These are phyloP conservation scores for Cercopithecus hamlyni DNA, from an alignment of 2,797 vertebrate species.

Conservation along the genomic window DNA sequence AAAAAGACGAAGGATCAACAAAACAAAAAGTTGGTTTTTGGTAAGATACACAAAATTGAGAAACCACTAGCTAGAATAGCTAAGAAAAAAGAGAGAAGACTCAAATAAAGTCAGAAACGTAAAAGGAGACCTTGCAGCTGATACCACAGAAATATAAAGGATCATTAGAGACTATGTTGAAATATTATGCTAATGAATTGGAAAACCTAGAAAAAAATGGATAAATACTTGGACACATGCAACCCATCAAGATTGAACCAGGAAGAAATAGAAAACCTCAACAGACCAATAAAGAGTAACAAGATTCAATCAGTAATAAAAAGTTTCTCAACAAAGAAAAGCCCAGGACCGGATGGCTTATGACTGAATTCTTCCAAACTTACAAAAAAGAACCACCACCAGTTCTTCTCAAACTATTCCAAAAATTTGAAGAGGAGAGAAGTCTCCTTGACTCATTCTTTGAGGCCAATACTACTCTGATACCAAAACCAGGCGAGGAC, in stretches of 20 bases:
- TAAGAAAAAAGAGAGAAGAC: background rate
- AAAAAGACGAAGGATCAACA: background rate
- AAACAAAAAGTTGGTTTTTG: background rate
- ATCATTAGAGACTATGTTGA: background rate
- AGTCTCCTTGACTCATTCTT: background rate
- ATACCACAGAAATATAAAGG: background rate
- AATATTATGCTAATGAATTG: background rate
- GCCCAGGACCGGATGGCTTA: background rate
- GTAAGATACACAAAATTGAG: background rate
- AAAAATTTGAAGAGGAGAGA: background rate
- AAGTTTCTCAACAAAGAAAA: background rate
- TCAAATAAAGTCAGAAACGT: background rate
- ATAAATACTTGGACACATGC: background rate
- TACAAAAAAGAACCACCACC: background rate
- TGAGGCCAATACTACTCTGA: background rate
- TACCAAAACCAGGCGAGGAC: background rate
- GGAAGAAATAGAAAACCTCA: background rate
- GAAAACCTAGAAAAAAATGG: background rate
- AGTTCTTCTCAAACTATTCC: background rate
- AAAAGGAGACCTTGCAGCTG: background rate
- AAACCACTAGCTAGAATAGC: background rate
- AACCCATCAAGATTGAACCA: background rate
- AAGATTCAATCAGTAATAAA: background rate
- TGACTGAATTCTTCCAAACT: background rate
- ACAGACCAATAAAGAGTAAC: background rate